Conservation (phyloP, 2,797 vertebrate genomes). For the Gadopsis bispinosus region DNA sequence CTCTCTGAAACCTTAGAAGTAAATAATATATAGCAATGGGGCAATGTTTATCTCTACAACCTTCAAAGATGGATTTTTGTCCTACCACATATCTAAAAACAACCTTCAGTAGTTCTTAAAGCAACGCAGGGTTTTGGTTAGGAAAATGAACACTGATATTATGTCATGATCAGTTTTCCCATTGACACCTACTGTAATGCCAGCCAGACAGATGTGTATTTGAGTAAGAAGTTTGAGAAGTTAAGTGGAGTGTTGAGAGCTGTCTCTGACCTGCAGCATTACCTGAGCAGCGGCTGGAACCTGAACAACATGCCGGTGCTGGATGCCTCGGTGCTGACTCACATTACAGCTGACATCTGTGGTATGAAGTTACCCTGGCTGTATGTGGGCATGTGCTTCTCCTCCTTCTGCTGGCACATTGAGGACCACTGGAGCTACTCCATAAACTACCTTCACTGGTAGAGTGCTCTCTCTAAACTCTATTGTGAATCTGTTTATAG, state of each 20-base stretch:
- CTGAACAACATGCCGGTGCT: constrained; percentile 99
- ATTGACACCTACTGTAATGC: not conserved
- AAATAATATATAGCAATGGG: not conserved
- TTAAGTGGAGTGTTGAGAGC: constrained; percentile 34
- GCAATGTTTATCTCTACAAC: not conserved
- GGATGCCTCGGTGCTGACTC: constrained; percentile 95
- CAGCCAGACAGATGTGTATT: not conserved
- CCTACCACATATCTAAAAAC: not conserved
- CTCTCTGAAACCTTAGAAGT: not conserved
- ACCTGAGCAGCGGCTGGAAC: constrained; percentile 97
- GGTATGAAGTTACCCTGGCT: constrained; percentile 99
- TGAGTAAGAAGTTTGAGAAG: no score
- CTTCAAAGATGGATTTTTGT: not conserved
- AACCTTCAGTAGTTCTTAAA: not conserved
- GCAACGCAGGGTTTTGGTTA: not conserved
- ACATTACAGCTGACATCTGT: constrained; percentile 98
- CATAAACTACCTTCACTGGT: constrained; percentile 98
- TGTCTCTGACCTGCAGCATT: constrained; percentile 86
- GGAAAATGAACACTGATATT: not conserved
- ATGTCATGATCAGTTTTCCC: not conserved
- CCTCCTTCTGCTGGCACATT: constrained; percentile 99
- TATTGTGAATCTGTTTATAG: not conserved
- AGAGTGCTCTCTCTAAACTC: constrained; percentile 32
- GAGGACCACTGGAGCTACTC: constrained; percentile 99
- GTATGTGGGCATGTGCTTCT: constrained; percentile 99